phyloP scores from a whole-genome alignment of 2,113 vertebrate genomes.

The Rhynchopsitta pachyrhyncha region DNA sequence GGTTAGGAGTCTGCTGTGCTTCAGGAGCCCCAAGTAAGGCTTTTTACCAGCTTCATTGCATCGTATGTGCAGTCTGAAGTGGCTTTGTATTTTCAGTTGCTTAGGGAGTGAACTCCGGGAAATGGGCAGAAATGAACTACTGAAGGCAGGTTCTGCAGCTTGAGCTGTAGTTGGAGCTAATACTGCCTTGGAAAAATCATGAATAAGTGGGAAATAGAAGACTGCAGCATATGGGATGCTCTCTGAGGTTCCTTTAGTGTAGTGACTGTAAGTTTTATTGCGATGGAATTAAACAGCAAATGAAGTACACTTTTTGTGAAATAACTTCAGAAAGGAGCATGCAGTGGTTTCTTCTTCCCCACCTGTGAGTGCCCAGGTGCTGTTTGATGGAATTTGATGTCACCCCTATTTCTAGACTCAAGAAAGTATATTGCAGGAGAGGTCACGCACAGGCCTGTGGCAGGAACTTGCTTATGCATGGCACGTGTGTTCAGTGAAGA shows the following conservation, averaged over 20 bases:
- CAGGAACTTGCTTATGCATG: neutral
- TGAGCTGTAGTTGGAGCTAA: neutral
- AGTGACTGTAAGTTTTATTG: neutral
- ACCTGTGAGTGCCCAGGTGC: neutral
- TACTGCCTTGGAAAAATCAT: neutral
- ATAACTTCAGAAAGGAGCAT: neutral
- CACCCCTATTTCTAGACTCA: neutral
- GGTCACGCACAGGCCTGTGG: neutral
- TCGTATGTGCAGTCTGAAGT: neutral
- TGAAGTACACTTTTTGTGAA: neutral
- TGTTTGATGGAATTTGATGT: neutral
- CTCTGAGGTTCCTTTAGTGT: neutral
- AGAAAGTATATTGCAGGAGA: neutral
- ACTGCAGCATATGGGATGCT: neutral
- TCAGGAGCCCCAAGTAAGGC: neutral
- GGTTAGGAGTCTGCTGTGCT: neutral
- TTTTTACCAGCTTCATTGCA: neutral
- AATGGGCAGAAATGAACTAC: neutral
- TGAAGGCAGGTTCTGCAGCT: neutral
- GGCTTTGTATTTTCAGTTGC: neutral
- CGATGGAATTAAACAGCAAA: neutral
- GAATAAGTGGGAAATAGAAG: neutral
- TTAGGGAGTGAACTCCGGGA: neutral
- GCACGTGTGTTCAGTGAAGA: accelerated
- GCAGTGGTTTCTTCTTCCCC: neutral